Conservation (phyloP, 2,888 invertebrate genomes). For the Gymnosoma rotundatum region DNA sequence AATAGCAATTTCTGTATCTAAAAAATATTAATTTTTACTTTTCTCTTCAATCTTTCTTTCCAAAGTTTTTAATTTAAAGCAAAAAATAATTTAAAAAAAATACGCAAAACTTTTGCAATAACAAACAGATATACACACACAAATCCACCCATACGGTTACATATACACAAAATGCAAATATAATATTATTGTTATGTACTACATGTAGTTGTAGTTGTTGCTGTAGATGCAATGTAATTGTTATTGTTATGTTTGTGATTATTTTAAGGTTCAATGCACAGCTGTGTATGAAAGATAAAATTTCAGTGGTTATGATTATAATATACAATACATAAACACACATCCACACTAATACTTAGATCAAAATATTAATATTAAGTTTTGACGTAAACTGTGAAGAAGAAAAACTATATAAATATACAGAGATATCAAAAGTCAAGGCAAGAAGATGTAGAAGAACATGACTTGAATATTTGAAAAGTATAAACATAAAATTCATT, state of each 20-base stretch:
- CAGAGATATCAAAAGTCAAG: conserved; percentile 47
- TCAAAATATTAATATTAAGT: conserved; percentile 59
- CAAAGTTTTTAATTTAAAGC: not conserved
- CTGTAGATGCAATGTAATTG: conserved; percentile 75
- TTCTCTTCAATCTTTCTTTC: not conserved
- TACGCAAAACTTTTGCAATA: conserved; percentile 61
- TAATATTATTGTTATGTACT: conserved; percentile 59
- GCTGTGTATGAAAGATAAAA: conserved; percentile 71
- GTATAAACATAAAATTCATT: conserved; percentile 23
- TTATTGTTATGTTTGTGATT: conserved; percentile 79
- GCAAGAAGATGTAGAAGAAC: conserved; percentile 21
- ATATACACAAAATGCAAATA: conserved; percentile 22
- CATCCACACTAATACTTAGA: conserved; percentile 39
- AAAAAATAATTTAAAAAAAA: not conserved
- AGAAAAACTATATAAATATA: not conserved
- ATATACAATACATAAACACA: conserved; percentile 23
- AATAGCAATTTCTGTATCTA: conserved; percentile 7
- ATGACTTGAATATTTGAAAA: conserved; percentile 58
- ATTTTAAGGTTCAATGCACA: conserved; percentile 79
- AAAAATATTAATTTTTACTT: no score
- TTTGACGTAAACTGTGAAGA: conserved; percentile 39
- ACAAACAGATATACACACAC: not conserved
- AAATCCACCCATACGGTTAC: not conserved
- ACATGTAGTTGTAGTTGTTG: conserved; percentile 42
- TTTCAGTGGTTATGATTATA: conserved; percentile 65